A percentile compares a stretch with the other conserved stretches of the same genome.
Evolutionary conservation across 2,113 vertebrate genomes (phyloP).

Genomic region (Campylomormyrus tamandua): DNA sequence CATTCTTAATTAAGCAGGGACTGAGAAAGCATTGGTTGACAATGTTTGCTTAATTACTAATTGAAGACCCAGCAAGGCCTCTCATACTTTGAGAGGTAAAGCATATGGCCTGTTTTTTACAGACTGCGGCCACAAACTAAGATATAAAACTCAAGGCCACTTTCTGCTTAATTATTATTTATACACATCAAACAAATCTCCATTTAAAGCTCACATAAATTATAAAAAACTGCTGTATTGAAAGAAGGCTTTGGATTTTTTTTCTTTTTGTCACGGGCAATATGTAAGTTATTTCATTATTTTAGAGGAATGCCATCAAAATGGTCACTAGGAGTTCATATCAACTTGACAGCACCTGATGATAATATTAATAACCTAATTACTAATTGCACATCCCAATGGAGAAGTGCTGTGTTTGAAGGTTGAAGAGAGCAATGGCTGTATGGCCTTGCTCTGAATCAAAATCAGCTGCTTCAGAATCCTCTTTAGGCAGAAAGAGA

Average conservation of each 20-base stretch:
- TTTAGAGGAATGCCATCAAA: neutral
- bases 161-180: too few species aligned
- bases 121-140: neutral
- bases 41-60: conserved; percentile 3
- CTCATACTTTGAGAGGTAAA: neutral
- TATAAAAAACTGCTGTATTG: neutral
- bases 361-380: neutral
- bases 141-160: too few species aligned
- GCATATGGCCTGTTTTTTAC: neutral
- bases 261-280: neutral
- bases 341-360: neutral
- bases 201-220: neutral
- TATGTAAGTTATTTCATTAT: neutral
- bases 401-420: neutral
- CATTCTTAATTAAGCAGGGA: neutral
- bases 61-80: neutral
- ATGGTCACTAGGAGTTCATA: neutral
- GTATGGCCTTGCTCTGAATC: neutral
- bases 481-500: neutral
- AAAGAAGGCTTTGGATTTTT: neutral
- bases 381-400: neutral
- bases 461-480: neutral
- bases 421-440: neutral
- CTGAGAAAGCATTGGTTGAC: neutral
- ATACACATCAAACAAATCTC: neutral